Conservation (phyloP, 2,797 vertebrate species). For the Rallus crepitans region DNA sequence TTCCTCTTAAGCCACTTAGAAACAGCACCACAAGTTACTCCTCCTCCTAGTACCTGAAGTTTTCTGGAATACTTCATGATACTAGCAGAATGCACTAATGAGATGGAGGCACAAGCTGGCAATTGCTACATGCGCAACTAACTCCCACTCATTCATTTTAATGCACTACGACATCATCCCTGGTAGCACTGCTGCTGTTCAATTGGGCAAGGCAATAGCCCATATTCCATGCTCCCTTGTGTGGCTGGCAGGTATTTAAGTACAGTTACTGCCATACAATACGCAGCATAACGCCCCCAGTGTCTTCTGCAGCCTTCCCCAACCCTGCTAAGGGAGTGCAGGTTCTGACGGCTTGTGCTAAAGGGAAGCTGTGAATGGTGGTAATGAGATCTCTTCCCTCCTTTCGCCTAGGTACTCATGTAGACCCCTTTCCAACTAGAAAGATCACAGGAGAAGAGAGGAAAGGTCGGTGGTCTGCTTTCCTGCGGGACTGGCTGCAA, state of each 20-base stretch:
- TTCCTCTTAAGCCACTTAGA: background rate
- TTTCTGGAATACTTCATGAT: background rate
- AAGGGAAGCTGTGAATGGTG: background rate
- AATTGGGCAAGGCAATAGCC: background rate
- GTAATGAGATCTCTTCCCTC: background rate
- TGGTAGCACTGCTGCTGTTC: background rate
- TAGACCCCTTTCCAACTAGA: background rate
- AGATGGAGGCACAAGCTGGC: background rate
- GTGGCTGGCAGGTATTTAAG: background rate
- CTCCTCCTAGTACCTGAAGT: fast-evolving
- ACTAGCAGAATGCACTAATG: background rate
- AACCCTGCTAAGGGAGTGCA: fast-evolving
- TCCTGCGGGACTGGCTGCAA: background rate
- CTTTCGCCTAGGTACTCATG: background rate
- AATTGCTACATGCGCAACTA: background rate
- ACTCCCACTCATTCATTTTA: background rate
- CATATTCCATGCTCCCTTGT: background rate
- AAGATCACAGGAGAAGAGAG: background rate
- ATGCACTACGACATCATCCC: fast-evolving
- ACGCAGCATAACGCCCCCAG: fast-evolving
- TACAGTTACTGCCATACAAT: background rate
- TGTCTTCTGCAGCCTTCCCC: background rate
- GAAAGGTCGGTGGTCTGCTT: background rate
- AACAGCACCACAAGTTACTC: background rate
- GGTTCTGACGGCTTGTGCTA: background rate